Evolutionary conservation across 1,140 invertebrate species (phyloP).

Genomic region (Bombus superbus): DNA sequence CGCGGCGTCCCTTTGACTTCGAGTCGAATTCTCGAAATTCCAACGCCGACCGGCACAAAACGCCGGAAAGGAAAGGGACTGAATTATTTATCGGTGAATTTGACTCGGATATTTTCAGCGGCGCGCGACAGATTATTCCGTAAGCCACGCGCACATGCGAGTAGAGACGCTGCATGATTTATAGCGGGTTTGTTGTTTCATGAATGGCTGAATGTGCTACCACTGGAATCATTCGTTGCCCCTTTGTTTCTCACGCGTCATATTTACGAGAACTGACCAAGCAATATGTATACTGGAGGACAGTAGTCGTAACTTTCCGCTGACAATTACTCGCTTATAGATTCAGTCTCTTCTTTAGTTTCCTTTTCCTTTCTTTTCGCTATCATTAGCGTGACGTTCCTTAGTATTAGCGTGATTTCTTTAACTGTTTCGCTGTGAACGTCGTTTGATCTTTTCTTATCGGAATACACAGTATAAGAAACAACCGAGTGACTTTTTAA

Average conservation of each 20-base stretch:
- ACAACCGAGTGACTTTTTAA: no score
- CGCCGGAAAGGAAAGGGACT: constrained; percentile 6
- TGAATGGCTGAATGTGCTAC: constrained; percentile 17
- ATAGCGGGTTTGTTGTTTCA: constrained; percentile 28
- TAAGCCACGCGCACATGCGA: neutral
- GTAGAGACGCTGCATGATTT: constrained; percentile 30
- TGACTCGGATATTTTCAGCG: constrained; percentile 33
- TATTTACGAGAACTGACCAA: constrained; percentile 10
- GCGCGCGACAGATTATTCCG: constrained; percentile 29
- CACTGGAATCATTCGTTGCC: constrained; percentile 11
- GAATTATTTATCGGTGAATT: constrained; percentile 53
- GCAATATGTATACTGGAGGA: neutral
- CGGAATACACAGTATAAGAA: no score
- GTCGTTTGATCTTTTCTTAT: no score
- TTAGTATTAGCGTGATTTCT: no score
- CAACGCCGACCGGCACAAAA: neutral
- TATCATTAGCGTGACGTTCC: neutral
- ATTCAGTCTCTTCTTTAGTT: neutral
- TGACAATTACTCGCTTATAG: neutral
- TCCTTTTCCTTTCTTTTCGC: neutral
- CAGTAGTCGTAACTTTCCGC: neutral
- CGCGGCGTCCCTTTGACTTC: constrained; percentile 11
- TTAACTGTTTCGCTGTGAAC: no score
- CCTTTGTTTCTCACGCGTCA: neutral
- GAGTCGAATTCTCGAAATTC: constrained; percentile 27